Evolutionary conservation across 1,140 invertebrate genomes (phyloP).

Genomic region (Augochlora pura): DNA sequence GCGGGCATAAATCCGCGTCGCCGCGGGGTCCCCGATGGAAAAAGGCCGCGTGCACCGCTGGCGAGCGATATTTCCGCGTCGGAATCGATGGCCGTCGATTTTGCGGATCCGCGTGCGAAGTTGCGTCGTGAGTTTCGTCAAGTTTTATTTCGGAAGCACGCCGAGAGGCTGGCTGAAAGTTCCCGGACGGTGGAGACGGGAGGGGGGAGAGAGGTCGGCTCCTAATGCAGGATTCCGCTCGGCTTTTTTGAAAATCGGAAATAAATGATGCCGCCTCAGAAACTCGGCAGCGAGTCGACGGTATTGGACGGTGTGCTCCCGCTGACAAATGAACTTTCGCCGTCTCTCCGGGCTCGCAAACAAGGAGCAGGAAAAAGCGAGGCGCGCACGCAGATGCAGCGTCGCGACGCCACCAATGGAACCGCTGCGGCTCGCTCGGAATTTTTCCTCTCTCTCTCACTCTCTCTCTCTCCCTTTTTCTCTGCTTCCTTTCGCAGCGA

Average conservation of each 20-base stretch:
- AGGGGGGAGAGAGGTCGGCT: not conserved
- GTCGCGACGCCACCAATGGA: too few relatives aligned
- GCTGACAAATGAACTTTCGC: slow-evolving; percentile 28
- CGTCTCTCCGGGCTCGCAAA: not conserved
- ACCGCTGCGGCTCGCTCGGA: too few relatives aligned
- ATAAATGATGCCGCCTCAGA: slow-evolving; percentile 18
- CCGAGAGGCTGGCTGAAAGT: too few relatives aligned
- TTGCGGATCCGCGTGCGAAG: not conserved
- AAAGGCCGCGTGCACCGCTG: not conserved
- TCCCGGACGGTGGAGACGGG: not conserved
- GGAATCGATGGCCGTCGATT: not conserved
- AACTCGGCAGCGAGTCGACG: not conserved
- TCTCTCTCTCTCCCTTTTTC: too few relatives aligned
- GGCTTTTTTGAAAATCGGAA: not conserved
- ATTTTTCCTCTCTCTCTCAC: too few relatives aligned
- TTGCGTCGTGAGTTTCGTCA: not conserved
- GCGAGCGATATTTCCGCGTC: not conserved
- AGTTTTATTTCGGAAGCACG: not conserved
- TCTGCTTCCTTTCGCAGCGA: too few relatives aligned
- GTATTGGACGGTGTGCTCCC: not conserved
- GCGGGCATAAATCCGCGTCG: not conserved
- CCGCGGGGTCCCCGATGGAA: not conserved
- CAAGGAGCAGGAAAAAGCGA: not conserved
- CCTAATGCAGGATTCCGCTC: not conserved
- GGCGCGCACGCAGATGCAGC: not conserved